phyloP scores from a whole-genome alignment of 2,797 vertebrate species.

The Notoglanidium macrostoma region DNA sequence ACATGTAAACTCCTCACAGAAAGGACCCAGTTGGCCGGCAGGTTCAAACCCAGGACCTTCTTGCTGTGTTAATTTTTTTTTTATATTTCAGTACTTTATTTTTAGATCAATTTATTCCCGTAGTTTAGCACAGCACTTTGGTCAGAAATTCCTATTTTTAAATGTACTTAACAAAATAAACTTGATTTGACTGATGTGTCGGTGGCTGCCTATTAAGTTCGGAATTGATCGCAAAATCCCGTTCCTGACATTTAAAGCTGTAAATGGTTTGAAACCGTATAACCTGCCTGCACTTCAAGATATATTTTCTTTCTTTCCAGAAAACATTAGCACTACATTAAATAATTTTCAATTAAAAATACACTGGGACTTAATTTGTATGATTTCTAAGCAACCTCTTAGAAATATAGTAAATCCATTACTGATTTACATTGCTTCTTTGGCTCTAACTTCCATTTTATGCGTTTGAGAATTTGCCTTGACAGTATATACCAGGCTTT shows the following conservation, averaged over 20 bases:
- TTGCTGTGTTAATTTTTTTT: neutral
- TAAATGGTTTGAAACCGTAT: neutral
- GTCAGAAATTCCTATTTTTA: neutral
- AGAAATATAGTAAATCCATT: neutral
- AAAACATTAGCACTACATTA: neutral
- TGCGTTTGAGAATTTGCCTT: conserved; percentile 7
- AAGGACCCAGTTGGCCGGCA: too few species aligned
- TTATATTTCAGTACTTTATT: neutral
- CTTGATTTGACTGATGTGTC: neutral
- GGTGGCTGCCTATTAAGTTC: neutral
- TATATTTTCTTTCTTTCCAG: neutral
- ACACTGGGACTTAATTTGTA: neutral
- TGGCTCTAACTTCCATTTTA: neutral
- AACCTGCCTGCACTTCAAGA: neutral
- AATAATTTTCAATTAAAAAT: neutral
- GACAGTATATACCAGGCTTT: conserved; percentile 2
- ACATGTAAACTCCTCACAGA: too few species aligned
- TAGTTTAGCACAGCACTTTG: neutral
- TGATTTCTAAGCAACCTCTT: neutral
- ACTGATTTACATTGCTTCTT: neutral
- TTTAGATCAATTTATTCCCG: neutral
- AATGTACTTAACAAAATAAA: neutral
- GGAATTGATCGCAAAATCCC: neutral
- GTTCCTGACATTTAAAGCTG: neutral
- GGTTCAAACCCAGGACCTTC: too few species aligned